phyloP scores from a whole-genome alignment of 1,140 invertebrate species.

The Drosophila repleta region DNA sequence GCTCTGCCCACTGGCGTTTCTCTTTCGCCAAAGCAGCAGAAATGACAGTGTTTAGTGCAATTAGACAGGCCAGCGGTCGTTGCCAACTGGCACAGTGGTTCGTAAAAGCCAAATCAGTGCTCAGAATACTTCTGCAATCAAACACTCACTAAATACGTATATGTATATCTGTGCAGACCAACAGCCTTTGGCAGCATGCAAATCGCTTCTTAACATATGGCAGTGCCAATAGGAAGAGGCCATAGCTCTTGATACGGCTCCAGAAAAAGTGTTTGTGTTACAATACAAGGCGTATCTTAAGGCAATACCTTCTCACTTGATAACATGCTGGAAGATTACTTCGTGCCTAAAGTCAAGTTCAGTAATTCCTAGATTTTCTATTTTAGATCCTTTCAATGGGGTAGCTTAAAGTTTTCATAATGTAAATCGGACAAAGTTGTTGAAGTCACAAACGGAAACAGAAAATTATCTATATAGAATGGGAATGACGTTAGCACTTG shows the following conservation, averaged over 20 bases:
- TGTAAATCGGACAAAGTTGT: too few species aligned
- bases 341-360: too few species aligned
- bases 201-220: not conserved
- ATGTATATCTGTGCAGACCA: not conserved
- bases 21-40: constrained; percentile 36
- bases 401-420: too few species aligned
- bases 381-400: too few species aligned
- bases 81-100: constrained; percentile 8
- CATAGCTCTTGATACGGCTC: constrained; percentile 50
- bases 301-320: constrained; percentile 5
- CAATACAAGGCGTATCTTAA: constrained; percentile 6
- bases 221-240: constrained; percentile 41
- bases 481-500: too few species aligned
- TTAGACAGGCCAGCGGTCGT: constrained; percentile 43
- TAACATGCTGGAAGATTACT: not conserved
- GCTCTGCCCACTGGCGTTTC: constrained; percentile 46
- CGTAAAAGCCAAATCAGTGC: not conserved
- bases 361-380: too few species aligned
- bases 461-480: too few species aligned
- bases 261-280: constrained; percentile 52
- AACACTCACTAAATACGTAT: not conserved
- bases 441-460: too few species aligned
- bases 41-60: constrained; percentile 55
- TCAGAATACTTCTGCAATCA: not conserved
- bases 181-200: not conserved